Evolutionary conservation across 2,113 vertebrate species (phyloP), one percentile per base, ranked within the genome.

Genomic region (Rhagologus leucostigma): DNA sequence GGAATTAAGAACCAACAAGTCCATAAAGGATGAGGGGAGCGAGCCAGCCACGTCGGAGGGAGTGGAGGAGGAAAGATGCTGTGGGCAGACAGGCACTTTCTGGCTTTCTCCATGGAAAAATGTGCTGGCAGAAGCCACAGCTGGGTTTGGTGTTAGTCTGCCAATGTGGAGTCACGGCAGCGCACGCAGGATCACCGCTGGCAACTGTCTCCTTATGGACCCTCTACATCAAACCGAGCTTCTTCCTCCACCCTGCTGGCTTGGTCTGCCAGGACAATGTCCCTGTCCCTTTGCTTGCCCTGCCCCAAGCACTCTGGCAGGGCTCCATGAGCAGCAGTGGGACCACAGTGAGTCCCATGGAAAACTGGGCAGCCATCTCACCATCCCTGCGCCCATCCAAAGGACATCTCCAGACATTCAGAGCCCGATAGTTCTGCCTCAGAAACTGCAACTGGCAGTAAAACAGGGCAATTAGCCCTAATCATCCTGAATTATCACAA

Each of bases 41-140:
- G 1, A 71, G 49, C 27, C 57, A 76, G 62, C 16, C 62, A 16
- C 0, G 0, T 2, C 1, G 1, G 35, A 55, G 9, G 57, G 49
- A 49, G n/a, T 37, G 62, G 53, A 71, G 65, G 18, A 69, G 49
- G 44, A 87, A 62, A 37, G 46, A 11, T 46, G 62, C 77, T 92
- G 33, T 0, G 3, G 57, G 16, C 44, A 78, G 46, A 55, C 11
- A 30, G 59, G 46, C 32, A 42, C 32, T 26, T 85, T 59, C 44
- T 76, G 55, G 6, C 32, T 87, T 77, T 78, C 37, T 23, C 27
- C 20, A 9, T 24, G 37, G 33, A 33, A n/a, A 70, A 57, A 82
- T 2, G 2, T 2, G 3, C 41, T 49, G 74, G 50, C 50, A 81
- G 70, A 50, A 74, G 32, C 6, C 19, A 6, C 0, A 0, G 18